Conservation (phyloP, 2,113 vertebrate genomes). For the Probosciger aterrimus region DNA sequence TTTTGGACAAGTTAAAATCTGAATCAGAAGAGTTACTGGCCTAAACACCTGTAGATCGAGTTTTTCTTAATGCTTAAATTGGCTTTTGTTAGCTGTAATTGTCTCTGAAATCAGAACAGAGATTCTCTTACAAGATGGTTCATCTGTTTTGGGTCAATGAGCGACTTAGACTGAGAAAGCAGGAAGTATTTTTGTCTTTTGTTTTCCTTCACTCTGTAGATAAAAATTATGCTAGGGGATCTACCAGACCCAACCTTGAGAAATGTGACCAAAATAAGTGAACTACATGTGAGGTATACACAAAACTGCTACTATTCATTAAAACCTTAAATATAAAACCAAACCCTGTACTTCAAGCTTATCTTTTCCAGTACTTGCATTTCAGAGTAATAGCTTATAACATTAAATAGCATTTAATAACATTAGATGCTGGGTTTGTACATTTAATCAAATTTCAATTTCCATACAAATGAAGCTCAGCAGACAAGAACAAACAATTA, state of each 20-base stretch:
- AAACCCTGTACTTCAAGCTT: neutral
- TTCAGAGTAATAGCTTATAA: neutral
- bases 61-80: conserved; percentile 23
- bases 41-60: neutral
- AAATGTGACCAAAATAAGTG: neutral
- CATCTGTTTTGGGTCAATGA: neutral
- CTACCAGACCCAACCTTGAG: neutral
- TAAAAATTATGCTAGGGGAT: neutral
- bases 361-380: neutral
- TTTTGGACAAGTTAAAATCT: conserved; percentile 39
- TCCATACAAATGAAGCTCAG: neutral
- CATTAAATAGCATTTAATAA: neutral
- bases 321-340: neutral
- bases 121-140: neutral
- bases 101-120: neutral
- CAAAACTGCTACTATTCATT: neutral
- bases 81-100: conserved; percentile 23
- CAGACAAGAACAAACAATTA: conserved; percentile 5
- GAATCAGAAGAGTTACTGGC: conserved; percentile 24
- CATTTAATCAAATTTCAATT: conserved; percentile 21
- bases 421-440: neutral
- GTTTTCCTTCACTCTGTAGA: conserved; percentile 18
- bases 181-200: conserved; percentile 1
- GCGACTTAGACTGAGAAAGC: neutral
- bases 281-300: neutral